These are phyloP conservation scores for Hypsopygia costalis DNA, from an alignment of 2,888 invertebrate genomes.

Conservation along the genomic window DNA sequence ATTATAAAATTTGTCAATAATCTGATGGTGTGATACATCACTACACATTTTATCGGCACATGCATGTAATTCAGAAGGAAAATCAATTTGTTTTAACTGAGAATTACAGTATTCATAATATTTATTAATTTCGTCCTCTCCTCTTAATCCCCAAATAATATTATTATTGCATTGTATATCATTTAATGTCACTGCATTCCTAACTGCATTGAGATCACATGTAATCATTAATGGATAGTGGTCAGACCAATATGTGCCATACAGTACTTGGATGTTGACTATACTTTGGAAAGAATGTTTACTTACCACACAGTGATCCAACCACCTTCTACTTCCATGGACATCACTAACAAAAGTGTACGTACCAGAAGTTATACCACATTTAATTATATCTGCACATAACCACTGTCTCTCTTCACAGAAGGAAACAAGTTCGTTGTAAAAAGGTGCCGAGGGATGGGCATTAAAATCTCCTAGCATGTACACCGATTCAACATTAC, in stretches of 20 bases:
- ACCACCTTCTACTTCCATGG: constrained; percentile 5
- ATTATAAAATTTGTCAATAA: constrained; percentile 1
- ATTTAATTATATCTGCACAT: too few relatives aligned
- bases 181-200: constrained; percentile 1
- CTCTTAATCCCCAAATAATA: constrained; percentile 5
- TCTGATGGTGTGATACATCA: not conserved
- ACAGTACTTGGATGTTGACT: constrained; percentile 1
- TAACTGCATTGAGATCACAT: constrained; percentile 6
- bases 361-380: too few relatives aligned
- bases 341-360: too few relatives aligned
- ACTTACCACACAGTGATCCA: constrained; percentile 15
- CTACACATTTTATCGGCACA: constrained; percentile 3
- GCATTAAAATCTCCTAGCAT: too few relatives aligned
- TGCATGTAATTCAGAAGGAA: constrained; percentile 4
- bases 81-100: constrained; percentile 5
- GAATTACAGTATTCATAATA: constrained; percentile 9
- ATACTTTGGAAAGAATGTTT: constrained; percentile 2
- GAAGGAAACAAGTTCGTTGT: too few relatives aligned
- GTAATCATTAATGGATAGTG: constrained; percentile 13
- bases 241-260: constrained; percentile 16
- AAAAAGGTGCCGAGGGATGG: too few relatives aligned
- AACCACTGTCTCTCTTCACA: too few relatives aligned
- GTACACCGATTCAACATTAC: too few relatives aligned
- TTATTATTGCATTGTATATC: not conserved
- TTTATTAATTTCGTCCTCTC: constrained; percentile 2